Evolutionary conservation across 2,888 invertebrate species (phyloP), one percentile per base, ranked within the genome.

Genomic region (Acronicta aceris): DNA sequence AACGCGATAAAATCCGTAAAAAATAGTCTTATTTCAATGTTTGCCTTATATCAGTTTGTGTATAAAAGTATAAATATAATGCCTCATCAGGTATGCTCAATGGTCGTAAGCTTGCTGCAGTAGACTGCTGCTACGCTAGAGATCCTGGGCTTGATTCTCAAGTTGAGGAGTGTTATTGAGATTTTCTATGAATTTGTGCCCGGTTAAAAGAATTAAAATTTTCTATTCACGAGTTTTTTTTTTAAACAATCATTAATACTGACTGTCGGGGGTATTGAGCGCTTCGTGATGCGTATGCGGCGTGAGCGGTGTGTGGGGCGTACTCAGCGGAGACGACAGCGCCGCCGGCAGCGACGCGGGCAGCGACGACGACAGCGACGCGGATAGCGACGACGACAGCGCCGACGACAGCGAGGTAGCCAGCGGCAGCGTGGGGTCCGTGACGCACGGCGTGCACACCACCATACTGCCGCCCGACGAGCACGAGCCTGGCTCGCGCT

Each of bases 341-440:
- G 2, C 33, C n/a, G 48, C 45, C 43, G 63, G 21, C 58, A 40
- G 61, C 51, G 57, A 41, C 63, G 65, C 54, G n/a, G 8, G 33
- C n/a, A 47, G 16, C n/a, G 48, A 5, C 21, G 3, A 60, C 45
- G 65, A 27, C 58, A 42, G 62, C 48, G 59, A 43, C 62, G 64
- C 54, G n/a, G 8, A 40, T 13, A 53, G 16, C n/a, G 48, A 5
- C 21, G 45, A 6, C 65, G 25, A 13, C 25, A 7, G 27, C 45
- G 27, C 8, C 6, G 8, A 9, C 17, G n/a, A 25, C 36, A 36
- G 62, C 49, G 57, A 47, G 17, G 63, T 46, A 49, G 51, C 61
- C 52, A 88, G 82, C 76, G 93, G 89, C 78, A 93, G 83, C 77
- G 94, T 94, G 81, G 93, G 93, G 85, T 93, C 94, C 16, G 92